Conservation (phyloP, 2,113 vertebrate species). For the Alligator sinensis region DNA sequence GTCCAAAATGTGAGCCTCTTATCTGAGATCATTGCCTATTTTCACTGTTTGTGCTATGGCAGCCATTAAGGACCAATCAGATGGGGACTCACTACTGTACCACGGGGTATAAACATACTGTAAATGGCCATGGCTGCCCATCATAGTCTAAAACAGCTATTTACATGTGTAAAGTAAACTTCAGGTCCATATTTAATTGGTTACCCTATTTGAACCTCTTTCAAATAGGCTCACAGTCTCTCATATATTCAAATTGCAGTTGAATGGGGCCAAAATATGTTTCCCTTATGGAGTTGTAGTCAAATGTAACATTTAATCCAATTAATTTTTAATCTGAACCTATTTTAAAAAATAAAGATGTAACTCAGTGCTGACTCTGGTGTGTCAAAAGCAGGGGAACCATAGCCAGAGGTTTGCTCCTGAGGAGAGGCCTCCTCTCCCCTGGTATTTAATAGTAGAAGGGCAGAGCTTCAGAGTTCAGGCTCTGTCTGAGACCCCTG, state of each 20-base stretch:
- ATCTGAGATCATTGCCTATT: neutral
- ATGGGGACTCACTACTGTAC: neutral
- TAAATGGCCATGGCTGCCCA: neutral
- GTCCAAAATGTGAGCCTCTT: neutral
- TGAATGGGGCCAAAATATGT: neutral
- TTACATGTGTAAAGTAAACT: fast-evolving
- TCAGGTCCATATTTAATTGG: neutral
- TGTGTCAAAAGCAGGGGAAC: neutral
- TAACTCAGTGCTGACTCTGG: neutral
- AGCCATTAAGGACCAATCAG: neutral
- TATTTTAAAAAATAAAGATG: neutral
- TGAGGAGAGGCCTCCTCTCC: neutral
- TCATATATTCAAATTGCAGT: neutral
- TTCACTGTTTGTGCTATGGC: neutral
- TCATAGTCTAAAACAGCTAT: neutral
- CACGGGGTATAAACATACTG: neutral
- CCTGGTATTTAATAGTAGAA: neutral
- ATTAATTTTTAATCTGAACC: neutral
- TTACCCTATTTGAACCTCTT: neutral
- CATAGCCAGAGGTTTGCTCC: neutral
- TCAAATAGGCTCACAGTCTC: neutral
- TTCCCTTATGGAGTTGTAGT: neutral
- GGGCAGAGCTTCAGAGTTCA: neutral
- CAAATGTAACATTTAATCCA: neutral
- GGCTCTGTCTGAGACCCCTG: neutral